Conservation (phyloP, 2,113 vertebrate genomes). For the Carassius gibelio region DNA sequence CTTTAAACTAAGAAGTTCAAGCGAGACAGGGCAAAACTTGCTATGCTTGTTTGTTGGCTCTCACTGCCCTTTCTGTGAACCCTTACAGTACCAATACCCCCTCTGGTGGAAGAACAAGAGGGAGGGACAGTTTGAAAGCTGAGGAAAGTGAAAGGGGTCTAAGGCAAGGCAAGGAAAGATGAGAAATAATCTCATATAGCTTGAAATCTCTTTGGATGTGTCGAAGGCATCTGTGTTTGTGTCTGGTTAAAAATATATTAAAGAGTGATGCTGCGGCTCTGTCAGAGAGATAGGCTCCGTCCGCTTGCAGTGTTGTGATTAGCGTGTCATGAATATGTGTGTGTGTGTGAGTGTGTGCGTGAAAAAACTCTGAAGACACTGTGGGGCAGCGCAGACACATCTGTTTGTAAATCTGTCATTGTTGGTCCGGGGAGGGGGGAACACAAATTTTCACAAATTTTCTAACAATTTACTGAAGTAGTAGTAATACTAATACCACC, state of each 20-base stretch:
- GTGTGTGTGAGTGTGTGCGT: constrained; percentile 4
- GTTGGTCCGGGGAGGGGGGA: not conserved
- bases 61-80: constrained; percentile 72
- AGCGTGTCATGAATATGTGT: constrained; percentile 45
- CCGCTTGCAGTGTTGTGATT: constrained; percentile 61
- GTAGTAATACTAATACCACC: too few species aligned
- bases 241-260: constrained; percentile 68
- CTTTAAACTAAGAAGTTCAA: constrained; percentile 56
- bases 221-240: constrained; percentile 62
- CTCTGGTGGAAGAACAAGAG: constrained; percentile 49
- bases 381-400: constrained; percentile 53
- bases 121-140: constrained; percentile 1
- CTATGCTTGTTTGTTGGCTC: constrained; percentile 53
- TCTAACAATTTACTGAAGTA: too few species aligned
- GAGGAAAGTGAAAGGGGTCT: constrained; percentile 1
- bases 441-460: too few species aligned
- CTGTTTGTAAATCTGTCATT: constrained; percentile 40
- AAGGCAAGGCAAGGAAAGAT: constrained; percentile 64
- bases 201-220: constrained; percentile 70
- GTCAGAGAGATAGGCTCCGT: constrained; percentile 18
- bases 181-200: constrained; percentile 75
- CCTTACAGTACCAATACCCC: constrained; percentile 67
- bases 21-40: constrained; percentile 66
- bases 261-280: constrained; percentile 56
- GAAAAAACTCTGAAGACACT: constrained; percentile 26